A percentile compares a stretch with the other conserved stretches of the same genome.
phyloP scores from a whole-genome alignment of 2,888 invertebrate genomes.

The Ischnura elegans region DNA sequence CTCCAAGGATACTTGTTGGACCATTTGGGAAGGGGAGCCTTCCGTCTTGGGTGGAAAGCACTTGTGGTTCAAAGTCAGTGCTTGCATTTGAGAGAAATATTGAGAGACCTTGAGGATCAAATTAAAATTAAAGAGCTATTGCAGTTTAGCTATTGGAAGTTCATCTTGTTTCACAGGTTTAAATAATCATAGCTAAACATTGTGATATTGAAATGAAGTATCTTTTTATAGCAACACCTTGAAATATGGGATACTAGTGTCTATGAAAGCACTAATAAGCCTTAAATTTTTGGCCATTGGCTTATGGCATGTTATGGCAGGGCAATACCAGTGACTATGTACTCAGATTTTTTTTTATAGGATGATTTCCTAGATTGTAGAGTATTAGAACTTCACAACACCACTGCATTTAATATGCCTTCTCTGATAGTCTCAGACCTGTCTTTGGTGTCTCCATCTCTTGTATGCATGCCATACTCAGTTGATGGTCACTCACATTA shows the following conservation, averaged over 20 bases:
- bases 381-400: too few relatives aligned
- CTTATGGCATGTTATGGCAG: too few relatives aligned
- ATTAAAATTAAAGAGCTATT: background rate
- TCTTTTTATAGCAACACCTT: background rate
- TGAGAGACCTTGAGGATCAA: background rate
- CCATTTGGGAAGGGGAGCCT: background rate
- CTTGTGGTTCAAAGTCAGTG: background rate
- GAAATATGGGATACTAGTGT: background rate
- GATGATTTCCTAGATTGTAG: too few relatives aligned
- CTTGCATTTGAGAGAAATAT: background rate
- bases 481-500: too few relatives aligned
- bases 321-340: too few relatives aligned
- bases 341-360: too few relatives aligned
- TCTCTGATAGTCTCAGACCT: too few relatives aligned
- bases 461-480: too few relatives aligned
- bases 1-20: background rate
- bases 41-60: background rate
- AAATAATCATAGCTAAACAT: background rate
- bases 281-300: too few relatives aligned
- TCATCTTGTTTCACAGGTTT: background rate
- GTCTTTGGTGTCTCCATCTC: too few relatives aligned
- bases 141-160: background rate
- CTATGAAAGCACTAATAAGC: too few relatives aligned
- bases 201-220: background rate
- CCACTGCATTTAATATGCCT: too few relatives aligned